Base-by-base conservation (phyloP, 2,888 invertebrate genomes). In the Hydroisotoma schaefferi region DNA sequence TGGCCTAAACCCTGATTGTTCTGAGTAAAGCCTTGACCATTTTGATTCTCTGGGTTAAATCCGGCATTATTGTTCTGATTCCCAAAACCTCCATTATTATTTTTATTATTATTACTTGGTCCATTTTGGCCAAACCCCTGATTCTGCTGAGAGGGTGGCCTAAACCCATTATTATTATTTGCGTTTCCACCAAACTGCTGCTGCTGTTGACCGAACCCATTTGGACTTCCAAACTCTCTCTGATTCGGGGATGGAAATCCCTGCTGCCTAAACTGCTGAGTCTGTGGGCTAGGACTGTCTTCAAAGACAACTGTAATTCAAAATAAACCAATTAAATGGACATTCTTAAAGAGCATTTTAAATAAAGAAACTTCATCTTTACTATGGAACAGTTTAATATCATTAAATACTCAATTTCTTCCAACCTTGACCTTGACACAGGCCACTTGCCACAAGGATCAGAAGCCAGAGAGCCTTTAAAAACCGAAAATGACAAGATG, bases 301-400 rank as follows among this genome's bases (percentile, higher is more conserved):
- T 68, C 67, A 33, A 70, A 70, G 18, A 64, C 40, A 3, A 70
- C 69, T 70, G 46, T 3, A 59, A 51, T 18, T 40, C 15, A 10
- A 15, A 15, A 33, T 33, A 33, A 10, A 10, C 15, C 33, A 33
- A 15, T 33, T 33, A 10, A 33, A 33, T 10, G 8, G 8, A 33
- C 33, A 10, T 10, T 33, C 8, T 10, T 33, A 33, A 10, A 33
- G 8, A 33, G 15, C 6, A 33, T 33, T 10, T 33, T 15, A 15
- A 33, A 33, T 33, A 33, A 10, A 15, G 6, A 33, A 33, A 33
- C 6, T 33, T 15, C 33, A 33, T 33, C 6, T 33, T 33, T 10
- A 33, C 40, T 18, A 18, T 40, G 5, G 40, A 40, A 40, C 15
- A 33, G 15, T 33, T 33, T 6, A 33, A 33, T 33, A 10, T 33